Base-by-base conservation (phyloP, 2,113 vertebrate genomes). In the Mus pahari region DNA sequence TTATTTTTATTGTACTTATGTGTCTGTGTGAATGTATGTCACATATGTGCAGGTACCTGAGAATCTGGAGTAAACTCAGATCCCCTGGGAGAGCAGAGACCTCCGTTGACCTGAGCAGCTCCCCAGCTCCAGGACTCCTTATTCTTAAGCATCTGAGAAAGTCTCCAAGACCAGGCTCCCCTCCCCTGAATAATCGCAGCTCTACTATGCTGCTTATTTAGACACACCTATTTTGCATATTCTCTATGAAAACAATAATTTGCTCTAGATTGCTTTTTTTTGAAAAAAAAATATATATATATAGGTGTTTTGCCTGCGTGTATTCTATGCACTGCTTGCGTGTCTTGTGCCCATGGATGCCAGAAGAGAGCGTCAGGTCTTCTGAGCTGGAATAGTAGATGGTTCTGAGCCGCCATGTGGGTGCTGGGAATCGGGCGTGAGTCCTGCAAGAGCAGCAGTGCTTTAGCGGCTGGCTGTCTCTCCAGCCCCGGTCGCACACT, bases 101-200 rank as follows among this genome's bases (percentile, higher is more conserved):
- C 42, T 6, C 12, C 28, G 42, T 77, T 48, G 42, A 77, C 74
- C 42, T 77, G 42, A 48, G 24, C 42, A 28, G 48, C 74, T 28
- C 73, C 42, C 39, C 5, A 12, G 19, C 39, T n/a, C 66, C n/a
- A 62, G 88, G 94, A 19, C 13, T 33, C 48, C 75, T 87, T 82
- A 50, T 50, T 50, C 42, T 92, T 89, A 97, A 91, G 68, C 55
- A 50, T 96, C 58, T 82, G 42, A 79, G 73, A 86, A 92, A n/a
- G 68, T 48, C 79, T 62, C 53, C 22, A 19, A 16, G 33, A 55
- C 5, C 31, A 78, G 42, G 26, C 20, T 88, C 11, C 20, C 70
- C 50, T 86, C 64, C 50, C 78, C 79, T 50, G 83, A 28, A 73
- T 53, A 33, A n/a, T 48, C 58, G 55, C 20, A 31, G 68, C 48